Conservation (phyloP, 2,113 vertebrate genomes). For the Saccopteryx leptura region DNA sequence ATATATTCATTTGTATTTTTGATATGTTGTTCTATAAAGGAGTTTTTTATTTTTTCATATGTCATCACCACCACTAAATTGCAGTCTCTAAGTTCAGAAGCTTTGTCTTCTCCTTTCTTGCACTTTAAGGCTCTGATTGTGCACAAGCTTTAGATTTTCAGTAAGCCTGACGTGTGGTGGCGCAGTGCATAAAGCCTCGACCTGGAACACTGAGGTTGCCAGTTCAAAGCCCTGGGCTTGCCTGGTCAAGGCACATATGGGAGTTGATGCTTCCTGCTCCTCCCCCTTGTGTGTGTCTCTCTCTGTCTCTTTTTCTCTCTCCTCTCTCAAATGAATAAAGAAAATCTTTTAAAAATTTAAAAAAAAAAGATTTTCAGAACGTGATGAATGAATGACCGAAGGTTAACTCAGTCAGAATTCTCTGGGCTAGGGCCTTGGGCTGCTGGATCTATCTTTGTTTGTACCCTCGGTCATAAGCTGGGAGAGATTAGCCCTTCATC, state of each 20-base stretch:
- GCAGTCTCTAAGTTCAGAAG: not conserved
- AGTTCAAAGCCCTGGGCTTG: too few species aligned
- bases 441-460: not conserved
- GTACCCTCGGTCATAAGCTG: not conserved
- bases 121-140: not conserved
- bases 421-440: not conserved
- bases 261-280: too few species aligned
- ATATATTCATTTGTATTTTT: not conserved
- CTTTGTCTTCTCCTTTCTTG: conserved; percentile 8
- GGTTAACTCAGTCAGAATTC: not conserved
- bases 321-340: too few species aligned
- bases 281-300: too few species aligned
- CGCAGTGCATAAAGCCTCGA: too few species aligned
- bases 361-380: not conserved
- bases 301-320: too few species aligned
- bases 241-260: too few species aligned
- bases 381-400: not conserved
- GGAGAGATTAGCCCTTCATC: not conserved
- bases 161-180: not conserved
- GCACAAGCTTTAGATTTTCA: not conserved
- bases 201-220: too few species aligned
- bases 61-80: not conserved
- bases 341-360: too few species aligned
- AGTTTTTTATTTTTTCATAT: conserved; percentile 19
- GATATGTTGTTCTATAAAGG: not conserved